Evolutionary conservation across 2,888 invertebrate species (phyloP).

Genomic region (Caenorhabditis sp.): DNA sequence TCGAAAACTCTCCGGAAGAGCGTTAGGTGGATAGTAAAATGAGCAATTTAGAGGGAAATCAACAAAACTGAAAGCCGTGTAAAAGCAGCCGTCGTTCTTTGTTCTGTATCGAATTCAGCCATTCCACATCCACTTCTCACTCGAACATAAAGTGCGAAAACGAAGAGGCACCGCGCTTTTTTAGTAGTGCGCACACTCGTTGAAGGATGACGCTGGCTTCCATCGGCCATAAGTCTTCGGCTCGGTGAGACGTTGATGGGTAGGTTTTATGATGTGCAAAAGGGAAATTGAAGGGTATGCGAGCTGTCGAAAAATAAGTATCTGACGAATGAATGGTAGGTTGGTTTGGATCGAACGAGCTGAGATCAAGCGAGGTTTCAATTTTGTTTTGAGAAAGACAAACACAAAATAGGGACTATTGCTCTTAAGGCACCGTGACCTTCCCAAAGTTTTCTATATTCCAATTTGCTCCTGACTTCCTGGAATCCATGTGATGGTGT

Average conservation of each 20-base stretch:
- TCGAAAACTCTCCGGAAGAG: too few relatives aligned
- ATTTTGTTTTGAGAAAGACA: not conserved
- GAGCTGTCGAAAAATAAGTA: not conserved
- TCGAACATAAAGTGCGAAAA: not conserved
- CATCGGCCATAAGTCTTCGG: not conserved
- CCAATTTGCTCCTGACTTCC: too few relatives aligned
- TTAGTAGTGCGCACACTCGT: not conserved
- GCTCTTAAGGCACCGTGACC: too few relatives aligned
- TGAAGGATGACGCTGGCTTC: not conserved
- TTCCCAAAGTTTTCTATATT: too few relatives aligned
- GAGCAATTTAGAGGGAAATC: too few relatives aligned
- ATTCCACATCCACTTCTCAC: not conserved
- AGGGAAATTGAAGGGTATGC: not conserved
- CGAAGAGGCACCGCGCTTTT: not conserved
- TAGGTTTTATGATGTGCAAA: not conserved
- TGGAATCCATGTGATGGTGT: too few relatives aligned
- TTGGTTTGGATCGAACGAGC: not conserved
- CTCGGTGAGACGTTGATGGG: not conserved
- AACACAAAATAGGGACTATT: too few relatives aligned
- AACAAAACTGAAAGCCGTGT: too few relatives aligned
- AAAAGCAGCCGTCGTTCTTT: not conserved
- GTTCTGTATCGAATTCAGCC: not conserved
- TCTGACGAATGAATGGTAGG: not conserved
- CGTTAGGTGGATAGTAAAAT: too few relatives aligned
- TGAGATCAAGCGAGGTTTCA: too few relatives aligned